A percentile compares a stretch with the other conserved stretches of the same genome.
Conservation (phyloP, 1,140 invertebrate genomes). For the Galleria mellonella region DNA sequence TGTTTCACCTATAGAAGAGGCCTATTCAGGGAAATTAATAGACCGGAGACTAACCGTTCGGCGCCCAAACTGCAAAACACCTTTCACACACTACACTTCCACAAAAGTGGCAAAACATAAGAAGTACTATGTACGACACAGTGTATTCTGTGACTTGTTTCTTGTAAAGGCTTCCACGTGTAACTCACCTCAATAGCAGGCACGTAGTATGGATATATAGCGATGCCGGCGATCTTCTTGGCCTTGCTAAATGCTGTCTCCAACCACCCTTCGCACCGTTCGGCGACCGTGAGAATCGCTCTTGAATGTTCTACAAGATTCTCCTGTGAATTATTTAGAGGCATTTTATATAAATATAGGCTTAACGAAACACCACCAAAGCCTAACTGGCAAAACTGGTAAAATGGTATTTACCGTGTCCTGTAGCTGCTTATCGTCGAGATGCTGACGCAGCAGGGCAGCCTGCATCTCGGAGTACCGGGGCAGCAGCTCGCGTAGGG, state of each 20-base stretch:
- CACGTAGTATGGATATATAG: conserved; percentile 28
- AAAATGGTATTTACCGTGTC: conserved; percentile 24
- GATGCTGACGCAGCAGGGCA: conserved; percentile 28
- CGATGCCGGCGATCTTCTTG: conserved; percentile 36
- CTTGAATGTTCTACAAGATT: conserved; percentile 49
- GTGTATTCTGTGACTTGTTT: too few relatives aligned
- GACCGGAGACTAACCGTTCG: too few relatives aligned
- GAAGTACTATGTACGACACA: too few relatives aligned
- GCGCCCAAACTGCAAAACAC: too few relatives aligned
- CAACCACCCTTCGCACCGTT: conserved; percentile 38
- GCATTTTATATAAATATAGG: too few relatives aligned
- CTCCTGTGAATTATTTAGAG: conserved; percentile 23
- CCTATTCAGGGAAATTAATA: too few relatives aligned
- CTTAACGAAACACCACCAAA: too few relatives aligned
- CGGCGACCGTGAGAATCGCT: conserved; percentile 26
- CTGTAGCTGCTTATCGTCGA: conserved; percentile 34
- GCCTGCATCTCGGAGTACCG: conserved; percentile 48
- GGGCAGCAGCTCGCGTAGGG: conserved; percentile 39
- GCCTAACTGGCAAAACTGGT: too few relatives aligned
- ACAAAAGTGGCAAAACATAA: too few relatives aligned
- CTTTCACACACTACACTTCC: too few relatives aligned
- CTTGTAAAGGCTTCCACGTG: too few relatives aligned
- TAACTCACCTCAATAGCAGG: conserved; percentile 45
- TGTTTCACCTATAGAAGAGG: too few relatives aligned
- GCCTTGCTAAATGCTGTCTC: conserved; percentile 22